Base-by-base conservation (phyloP, 1,140 invertebrate genomes). In the Spodoptera frugiperda region DNA sequence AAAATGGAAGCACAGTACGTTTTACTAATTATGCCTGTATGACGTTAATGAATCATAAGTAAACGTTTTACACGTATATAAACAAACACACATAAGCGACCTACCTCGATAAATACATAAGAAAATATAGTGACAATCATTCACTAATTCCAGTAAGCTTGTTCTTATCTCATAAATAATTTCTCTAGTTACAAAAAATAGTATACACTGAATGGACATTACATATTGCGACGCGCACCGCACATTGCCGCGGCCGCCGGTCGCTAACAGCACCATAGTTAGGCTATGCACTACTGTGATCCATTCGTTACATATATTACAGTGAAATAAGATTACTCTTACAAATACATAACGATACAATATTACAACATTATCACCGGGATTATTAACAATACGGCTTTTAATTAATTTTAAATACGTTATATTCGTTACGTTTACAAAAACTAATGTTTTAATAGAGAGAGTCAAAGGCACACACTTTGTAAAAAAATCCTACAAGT, bases 291-390 rank as follows among this genome's bases (percentile, higher is more conserved):
- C 87, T 87, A 86, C 83, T 87, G 85, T 84, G 85, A 89, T 92
- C 89, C 90, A 91, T 91, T 83, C 88, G 78, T 86, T 89, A 91
- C 87, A 91, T 91, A 91, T 91, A 91, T 90, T 93, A 93, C 91
- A 92, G 77, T 85, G 81, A 78, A 88, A 92, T 88, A 89, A 89
- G 85, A 89, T 89, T 93, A 92, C 85, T 82, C 91, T 93, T 94
- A 93, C 85, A 92, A 94, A 92, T 92, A 92, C 89, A 94, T 93
- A 94, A 94, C 92, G 91, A 93, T 94, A 94, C 89, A 93, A 92
- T 93, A 94, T 94, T 93, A 93, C 90, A 94, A 93, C 89, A 93
- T 94, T 93, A 94, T 94, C 92, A 94, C 92, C 91, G 92, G 92
- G 92, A 94, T 92, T 93, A 93, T 93, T 93, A 93, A 94, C 91